These are phyloP conservation scores for Paramormyrops hopkinsi DNA, from an alignment of 2,797 vertebrate genomes.

Conservation along the genomic window DNA sequence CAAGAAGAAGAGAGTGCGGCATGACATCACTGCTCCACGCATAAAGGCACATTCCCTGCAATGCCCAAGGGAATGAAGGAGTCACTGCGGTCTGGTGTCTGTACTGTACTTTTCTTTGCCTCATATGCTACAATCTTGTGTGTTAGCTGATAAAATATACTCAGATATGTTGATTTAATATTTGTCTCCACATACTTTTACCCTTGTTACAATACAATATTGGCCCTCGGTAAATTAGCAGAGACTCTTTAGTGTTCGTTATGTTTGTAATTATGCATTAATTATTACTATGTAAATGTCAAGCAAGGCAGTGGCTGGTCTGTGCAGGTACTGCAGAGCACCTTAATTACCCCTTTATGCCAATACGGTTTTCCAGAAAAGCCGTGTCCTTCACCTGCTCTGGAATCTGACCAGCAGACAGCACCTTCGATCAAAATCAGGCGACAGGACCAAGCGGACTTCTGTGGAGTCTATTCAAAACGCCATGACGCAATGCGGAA, in stretches of 20 bases:
- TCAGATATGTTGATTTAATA: background rate
- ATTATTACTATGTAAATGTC: background rate
- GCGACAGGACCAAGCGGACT: slow-evolving; percentile 36
- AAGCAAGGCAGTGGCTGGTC: background rate
- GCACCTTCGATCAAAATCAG: slow-evolving; percentile 39
- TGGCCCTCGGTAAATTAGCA: background rate
- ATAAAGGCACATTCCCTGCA: background rate
- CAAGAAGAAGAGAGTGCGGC: background rate
- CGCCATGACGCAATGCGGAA: slow-evolving; percentile 40
- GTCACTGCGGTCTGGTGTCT: background rate
- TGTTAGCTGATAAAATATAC: background rate
- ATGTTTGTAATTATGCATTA: background rate
- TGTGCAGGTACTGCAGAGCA: background rate
- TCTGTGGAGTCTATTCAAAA: slow-evolving; percentile 3
- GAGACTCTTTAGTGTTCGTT: background rate
- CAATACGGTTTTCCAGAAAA: background rate
- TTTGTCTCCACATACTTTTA: background rate
- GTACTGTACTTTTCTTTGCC: background rate
- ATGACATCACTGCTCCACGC: background rate
- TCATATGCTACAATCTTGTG: background rate
- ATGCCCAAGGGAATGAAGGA: background rate
- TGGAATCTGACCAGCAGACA: background rate
- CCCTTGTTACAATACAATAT: background rate
- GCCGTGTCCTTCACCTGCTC: background rate
- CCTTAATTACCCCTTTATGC: background rate